Base-by-base conservation (phyloP, 2,797 vertebrate species). In the Hemibagrus guttatus region DNA sequence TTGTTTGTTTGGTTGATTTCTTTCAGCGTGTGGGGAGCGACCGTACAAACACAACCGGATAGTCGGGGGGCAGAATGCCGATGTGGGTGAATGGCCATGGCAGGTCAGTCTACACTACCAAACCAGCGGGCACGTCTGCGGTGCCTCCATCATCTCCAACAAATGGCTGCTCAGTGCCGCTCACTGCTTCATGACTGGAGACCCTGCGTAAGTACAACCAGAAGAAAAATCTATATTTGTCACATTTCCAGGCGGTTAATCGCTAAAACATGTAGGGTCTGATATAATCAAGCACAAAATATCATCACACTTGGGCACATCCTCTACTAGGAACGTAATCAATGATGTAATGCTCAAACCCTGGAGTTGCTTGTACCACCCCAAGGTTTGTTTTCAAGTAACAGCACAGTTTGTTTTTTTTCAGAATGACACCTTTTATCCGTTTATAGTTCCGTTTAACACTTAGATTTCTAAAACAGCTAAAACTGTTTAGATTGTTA, bases 61-160 rank as follows among this genome's bases (percentile, higher is more conserved):
- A 12, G 96, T 96, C 0, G 96, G 96, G 26, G 96, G 96, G 35
- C 91, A 93, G 89, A 93, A 95, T 2, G 94, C 96, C 1, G 94
- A 95, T 39, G 9, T 93, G 74, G 96, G 96, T n/a, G 96, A 96
- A 91, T 96, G 95, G 96, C 96, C 96, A 5, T 97, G 96, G 96
- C 96, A 97, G 93, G 94, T 96, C 91, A 96, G 95, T 92, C 94
- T 96, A 61, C 95, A 96, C 91, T 94, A 94, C 83, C 0, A 0
- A 86, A 93, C 63, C 64, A 0, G 0, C 0, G 94, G 94, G 0
- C 94, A 93, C 0, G 83, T 82, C 3, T 96, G 96, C 0, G 96
- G 96, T 0, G 96, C 96, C 59, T 96, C 96, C 1, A 92, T 96
- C 92, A 90, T 96, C 88, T 95, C 94, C 3, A 39, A 92, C 0